phyloP scores from a whole-genome alignment of 2,797 vertebrate species.

The Tokudaia tokunoshimensis region DNA sequence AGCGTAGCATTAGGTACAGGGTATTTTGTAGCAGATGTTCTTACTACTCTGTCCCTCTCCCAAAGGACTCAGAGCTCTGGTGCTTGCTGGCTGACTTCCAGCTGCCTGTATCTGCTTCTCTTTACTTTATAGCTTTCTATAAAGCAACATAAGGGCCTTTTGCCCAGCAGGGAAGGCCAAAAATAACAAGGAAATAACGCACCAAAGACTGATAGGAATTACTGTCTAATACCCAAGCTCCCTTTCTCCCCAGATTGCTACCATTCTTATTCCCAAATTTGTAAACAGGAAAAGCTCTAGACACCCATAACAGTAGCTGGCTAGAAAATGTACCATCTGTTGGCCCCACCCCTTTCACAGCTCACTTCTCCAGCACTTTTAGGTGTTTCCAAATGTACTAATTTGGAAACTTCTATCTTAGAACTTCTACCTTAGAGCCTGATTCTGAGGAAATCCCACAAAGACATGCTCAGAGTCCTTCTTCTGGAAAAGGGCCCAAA shows the following conservation, averaged over 20 bases:
- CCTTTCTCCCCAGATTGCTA: not conserved
- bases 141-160: constrained; percentile 4
- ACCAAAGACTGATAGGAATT: not conserved
- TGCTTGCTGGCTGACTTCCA: constrained; percentile 10
- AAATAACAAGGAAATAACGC: not conserved
- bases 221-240: not conserved
- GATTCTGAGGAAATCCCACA: not conserved
- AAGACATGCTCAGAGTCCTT: not conserved
- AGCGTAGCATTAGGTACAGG: not conserved
- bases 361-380: not conserved
- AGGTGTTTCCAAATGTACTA: not conserved
- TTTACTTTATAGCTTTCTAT: not conserved
- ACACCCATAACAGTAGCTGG: not conserved
- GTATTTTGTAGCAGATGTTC: not conserved
- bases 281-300: not conserved
- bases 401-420: not conserved
- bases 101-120: not conserved
- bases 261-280: not conserved
- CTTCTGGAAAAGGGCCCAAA: not conserved
- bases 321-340: not conserved
- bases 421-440: not conserved
- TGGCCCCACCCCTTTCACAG: not conserved
- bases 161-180: not conserved
- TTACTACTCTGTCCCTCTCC: not conserved
- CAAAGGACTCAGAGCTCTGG: not conserved